These are phyloP conservation scores for Rhincodon typus DNA, from an alignment of 2,797 vertebrate species.

Conservation along the genomic window DNA sequence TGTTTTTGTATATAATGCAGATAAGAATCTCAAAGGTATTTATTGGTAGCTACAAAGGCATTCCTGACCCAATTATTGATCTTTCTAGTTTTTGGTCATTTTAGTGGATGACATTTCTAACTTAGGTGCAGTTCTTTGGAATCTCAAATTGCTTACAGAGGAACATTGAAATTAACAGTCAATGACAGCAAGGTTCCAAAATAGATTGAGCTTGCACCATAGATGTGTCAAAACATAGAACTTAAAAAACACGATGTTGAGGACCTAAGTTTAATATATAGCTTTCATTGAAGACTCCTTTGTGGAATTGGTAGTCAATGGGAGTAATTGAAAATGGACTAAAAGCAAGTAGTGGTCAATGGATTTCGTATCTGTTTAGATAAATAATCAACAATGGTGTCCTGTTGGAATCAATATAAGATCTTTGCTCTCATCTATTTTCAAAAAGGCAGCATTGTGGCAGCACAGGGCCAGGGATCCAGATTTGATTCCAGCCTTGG, in stretches of 20 bases:
- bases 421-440: background rate
- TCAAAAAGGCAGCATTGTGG: background rate
- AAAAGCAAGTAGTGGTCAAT: background rate
- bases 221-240: background rate
- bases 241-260: background rate
- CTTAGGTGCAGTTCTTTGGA: background rate
- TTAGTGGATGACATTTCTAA: background rate
- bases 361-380: background rate
- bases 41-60: background rate
- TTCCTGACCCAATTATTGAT: no score
- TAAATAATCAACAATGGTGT: background rate
- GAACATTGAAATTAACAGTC: background rate
- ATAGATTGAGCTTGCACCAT: background rate
- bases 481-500: no score
- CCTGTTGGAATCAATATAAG: background rate
- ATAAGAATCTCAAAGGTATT: background rate
- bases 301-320: background rate
- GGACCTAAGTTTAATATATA: background rate
- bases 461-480: no score
- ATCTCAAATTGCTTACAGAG: background rate
- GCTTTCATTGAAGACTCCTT: background rate
- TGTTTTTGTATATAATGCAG: background rate
- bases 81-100: background rate
- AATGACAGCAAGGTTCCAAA: background rate
- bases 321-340: background rate